Base-by-base conservation (phyloP, 2,797 vertebrate species). In the Neosilurus hyrtlii region DNA sequence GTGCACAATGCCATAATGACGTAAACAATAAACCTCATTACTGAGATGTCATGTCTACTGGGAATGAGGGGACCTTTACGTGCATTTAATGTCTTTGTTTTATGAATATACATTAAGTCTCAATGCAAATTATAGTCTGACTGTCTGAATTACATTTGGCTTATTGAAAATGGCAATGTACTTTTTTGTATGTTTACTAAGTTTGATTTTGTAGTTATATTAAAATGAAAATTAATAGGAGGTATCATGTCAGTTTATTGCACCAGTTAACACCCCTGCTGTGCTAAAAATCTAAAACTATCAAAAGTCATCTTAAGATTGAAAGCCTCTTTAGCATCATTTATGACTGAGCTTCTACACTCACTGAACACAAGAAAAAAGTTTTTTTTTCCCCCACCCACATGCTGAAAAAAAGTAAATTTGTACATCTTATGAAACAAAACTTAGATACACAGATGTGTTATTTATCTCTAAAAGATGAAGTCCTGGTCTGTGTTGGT, bases 31-130 rank as follows among this genome's bases (percentile, higher is more conserved):
- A 68, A 84, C 54, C 70, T 51, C 62, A 67, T 75, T 80, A 84
- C 15, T 63, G 63, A 75, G 61, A 56, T 26, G 68, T 75, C 68
- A 59, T n/a, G 70, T 49, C 70, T 22, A 14, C 14, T 67, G 51
- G 70, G 62, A 75, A 24, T 35, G n/a, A 30, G 75, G 51, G 30
- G 75, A 51, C 18, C 35, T 66, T 35, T 24, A 63, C 9, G 63
- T 26, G 63, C 16, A 43, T 79, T 79, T 66, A 83, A 83, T 83
- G 71, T 72, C 24, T 43, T 56, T 66, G n/a, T 76, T 57, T 82
- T 51, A 51, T 62, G 54, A 61, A 75, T 74, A 75, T 22, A 52
- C 67, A 61, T 72, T 81, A 81, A 0, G 62, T 62, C 35, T 49
- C 72, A 61, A 72, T 76, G 72, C 56, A 61, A 76, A 76, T 9